Percentiles rank a stretch among this genome's conserved stretches.
Conservation (phyloP, 2,888 invertebrate genomes). For the Apotomis turbidana region DNA sequence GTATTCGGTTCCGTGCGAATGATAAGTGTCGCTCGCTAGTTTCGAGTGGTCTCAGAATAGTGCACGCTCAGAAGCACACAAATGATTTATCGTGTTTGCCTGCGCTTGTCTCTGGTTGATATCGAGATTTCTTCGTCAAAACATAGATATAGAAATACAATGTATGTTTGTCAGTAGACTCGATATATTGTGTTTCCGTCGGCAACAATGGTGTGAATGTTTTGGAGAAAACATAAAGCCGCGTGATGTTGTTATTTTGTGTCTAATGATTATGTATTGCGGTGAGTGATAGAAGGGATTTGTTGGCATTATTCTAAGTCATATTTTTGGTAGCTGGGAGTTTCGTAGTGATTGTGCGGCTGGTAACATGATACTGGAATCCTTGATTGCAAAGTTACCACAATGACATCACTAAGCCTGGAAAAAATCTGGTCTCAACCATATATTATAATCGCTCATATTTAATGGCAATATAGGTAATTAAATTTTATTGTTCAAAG, state of each 20-base stretch:
- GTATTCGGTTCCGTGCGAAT: not conserved
- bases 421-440: no score
- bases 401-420: no score
- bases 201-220: conserved; percentile 44
- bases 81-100: conserved; percentile 64
- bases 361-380: not conserved
- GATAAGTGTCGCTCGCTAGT: conserved; percentile 14
- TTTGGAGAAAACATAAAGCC: conserved; percentile 38
- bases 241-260: conserved; percentile 41
- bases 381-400: no score
- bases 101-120: conserved; percentile 51
- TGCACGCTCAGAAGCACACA: conserved; percentile 46
- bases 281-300: conserved; percentile 34
- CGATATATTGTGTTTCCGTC: conserved; percentile 41
- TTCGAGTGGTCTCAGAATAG: conserved; percentile 51
- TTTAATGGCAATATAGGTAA: no score
- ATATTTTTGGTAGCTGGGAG: conserved; percentile 7
- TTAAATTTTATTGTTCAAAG: no score
- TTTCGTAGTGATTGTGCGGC: not conserved
- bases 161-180: conserved; percentile 40
- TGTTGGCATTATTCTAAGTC: conserved; percentile 7
- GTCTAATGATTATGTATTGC: conserved; percentile 41
- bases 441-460: no score
- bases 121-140: conserved; percentile 53
- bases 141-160: conserved; percentile 43